Conservation (phyloP, 2,888 invertebrate genomes). For the Congeria kusceri region DNA sequence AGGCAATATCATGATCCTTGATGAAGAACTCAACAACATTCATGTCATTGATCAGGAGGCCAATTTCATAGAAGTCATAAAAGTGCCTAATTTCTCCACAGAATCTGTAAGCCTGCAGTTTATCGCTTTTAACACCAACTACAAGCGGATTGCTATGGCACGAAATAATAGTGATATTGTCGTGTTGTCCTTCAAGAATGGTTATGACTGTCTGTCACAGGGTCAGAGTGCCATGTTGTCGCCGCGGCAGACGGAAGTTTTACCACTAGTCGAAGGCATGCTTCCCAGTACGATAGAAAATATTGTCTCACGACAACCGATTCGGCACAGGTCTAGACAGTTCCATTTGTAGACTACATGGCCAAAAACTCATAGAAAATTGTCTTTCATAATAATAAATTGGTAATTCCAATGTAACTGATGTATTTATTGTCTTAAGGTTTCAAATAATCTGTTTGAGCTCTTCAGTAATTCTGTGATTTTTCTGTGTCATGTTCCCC, state of each 20-base stretch:
- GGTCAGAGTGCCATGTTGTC: slow-evolving; percentile 8
- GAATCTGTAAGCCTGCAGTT: slow-evolving; percentile 22
- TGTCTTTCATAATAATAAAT: no score
- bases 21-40: slow-evolving; percentile 48
- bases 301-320: slow-evolving; percentile 17
- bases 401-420: no score
- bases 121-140: slow-evolving; percentile 37
- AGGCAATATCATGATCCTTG: slow-evolving; percentile 54
- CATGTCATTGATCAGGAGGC: slow-evolving; percentile 49
- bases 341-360: slow-evolving; percentile 24
- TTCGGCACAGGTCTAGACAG: slow-evolving; percentile 22
- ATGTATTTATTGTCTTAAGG: no score
- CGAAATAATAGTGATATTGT: slow-evolving; percentile 45
- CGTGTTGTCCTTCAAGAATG: slow-evolving; percentile 42
- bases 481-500: no score
- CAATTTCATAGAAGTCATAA: slow-evolving; percentile 43
- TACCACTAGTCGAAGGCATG: slow-evolving; percentile 57
- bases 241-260: slow-evolving; percentile 11
- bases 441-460: no score
- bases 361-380: no score
- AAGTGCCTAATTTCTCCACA: slow-evolving; percentile 23
- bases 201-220: slow-evolving; percentile 30
- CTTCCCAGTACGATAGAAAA: slow-evolving; percentile 55
- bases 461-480: no score
- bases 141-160: slow-evolving; percentile 30